These are phyloP conservation scores for Mola mola DNA, from an alignment of 2,113 vertebrate species.

Conservation along the genomic window DNA sequence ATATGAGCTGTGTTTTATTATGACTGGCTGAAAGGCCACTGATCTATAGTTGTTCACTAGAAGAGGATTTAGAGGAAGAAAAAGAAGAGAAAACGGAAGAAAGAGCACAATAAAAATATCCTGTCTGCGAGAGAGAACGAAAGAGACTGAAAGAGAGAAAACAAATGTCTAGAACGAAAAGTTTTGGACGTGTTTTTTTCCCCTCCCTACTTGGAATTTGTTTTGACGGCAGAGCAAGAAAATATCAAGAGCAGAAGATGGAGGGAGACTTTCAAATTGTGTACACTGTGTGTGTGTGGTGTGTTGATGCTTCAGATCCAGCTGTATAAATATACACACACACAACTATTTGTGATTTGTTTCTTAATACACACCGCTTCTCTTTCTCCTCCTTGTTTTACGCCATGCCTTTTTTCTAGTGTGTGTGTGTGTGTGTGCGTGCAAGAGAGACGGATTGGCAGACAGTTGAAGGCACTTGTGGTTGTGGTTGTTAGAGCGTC, in stretches of 20 bases:
- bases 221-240: conserved; percentile 55
- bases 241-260: conserved; percentile 44
- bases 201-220: conserved; percentile 37
- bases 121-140: conserved; percentile 43
- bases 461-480: conserved; percentile 71
- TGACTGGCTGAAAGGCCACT: conserved; percentile 66
- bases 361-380: conserved; percentile 33
- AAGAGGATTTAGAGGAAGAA: conserved; percentile 39
- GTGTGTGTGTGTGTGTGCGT: conserved; percentile 10
- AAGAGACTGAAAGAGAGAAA: conserved; percentile 33
- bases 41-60: conserved; percentile 61
- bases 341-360: conserved; percentile 38
- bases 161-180: conserved; percentile 51
- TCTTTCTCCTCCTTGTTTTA: conserved; percentile 39
- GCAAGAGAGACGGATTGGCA: conserved; percentile 47
- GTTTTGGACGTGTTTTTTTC: conserved; percentile 31
- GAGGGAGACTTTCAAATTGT: conserved; percentile 34
- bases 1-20: conserved; percentile 73
- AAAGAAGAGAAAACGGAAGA: not conserved
- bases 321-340: conserved; percentile 63
- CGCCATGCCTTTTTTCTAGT: conserved; percentile 31
- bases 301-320: conserved; percentile 37
- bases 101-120: conserved; percentile 68
- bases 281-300: conserved; percentile 11
- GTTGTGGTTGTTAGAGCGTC: conserved; percentile 70